Evolutionary conservation across 1,140 invertebrate genomes (phyloP), one percentile per base, ranked within the genome.

Genomic region (Helicoverpa zea): DNA sequence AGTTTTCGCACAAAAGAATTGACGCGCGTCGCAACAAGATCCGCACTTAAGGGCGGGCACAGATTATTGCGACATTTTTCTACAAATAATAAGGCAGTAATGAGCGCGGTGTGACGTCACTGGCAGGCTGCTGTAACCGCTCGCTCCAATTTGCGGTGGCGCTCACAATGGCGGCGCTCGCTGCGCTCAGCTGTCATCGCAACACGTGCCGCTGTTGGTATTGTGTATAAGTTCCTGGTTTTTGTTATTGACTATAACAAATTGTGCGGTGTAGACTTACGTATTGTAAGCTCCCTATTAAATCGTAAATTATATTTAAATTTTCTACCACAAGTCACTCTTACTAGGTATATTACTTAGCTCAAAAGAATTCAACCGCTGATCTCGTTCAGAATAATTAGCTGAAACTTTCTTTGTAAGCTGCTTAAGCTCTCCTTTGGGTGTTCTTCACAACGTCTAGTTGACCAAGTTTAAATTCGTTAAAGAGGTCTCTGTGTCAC

Each of bases 91-190:
- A 66, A 78, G 66, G 75, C 61, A 29, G 63, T 79, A 79, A 79
- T 79, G 52, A 70, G 63, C 49, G 30, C 76, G 64, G 23, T 63
- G 13, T 16, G 43, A 56, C 64, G 63, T 79, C 76, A 70, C 10
- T 35, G 18, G 51, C 76, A 79, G 76, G 23, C 63, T 1, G 35
- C 59, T 68, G 76, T 64, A 23, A 29, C 64, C 64, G 51, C 76
- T 43, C 52, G 63, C 51, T 79, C 76, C 76, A 79, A 79, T 79
- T 79, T 79, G 76, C 76, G 76, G 76, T 79, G 49, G 76, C 64
- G 63, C 64, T 77, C 61, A 68, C 76, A 79, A 79, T 68, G 30
- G 76, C 35, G 43, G 51, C 63, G 51, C 30, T 54, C 63, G 61
- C 63, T 66, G 10, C 30, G 76, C 75, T 68, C 30, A 56, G 76